These are phyloP conservation scores for Pseudomyrmex pallidus DNA, from an alignment of 1,140 invertebrate genomes.

Conservation along the genomic window DNA sequence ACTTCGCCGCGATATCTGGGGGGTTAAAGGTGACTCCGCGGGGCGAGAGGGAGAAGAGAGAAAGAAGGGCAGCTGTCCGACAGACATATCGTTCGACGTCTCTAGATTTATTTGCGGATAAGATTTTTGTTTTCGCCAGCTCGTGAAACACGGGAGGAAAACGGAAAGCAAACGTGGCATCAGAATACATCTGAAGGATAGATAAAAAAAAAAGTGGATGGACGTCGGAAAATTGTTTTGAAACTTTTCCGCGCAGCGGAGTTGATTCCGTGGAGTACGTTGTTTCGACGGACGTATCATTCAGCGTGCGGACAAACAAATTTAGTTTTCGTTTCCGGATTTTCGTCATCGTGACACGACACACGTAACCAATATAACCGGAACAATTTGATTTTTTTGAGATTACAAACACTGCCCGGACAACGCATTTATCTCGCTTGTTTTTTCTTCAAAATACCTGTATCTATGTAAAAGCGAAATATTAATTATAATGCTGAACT, in stretches of 20 bases:
- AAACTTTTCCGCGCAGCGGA: constrained; percentile 40
- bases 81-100: constrained; percentile 50
- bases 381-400: constrained; percentile 28
- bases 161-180: constrained; percentile 18
- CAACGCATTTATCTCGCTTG: neutral
- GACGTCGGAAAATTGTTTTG: constrained; percentile 50
- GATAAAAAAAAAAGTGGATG: constrained; percentile 20
- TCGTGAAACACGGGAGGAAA: constrained; percentile 10
- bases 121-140: constrained; percentile 63
- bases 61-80: constrained; percentile 33
- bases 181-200: constrained; percentile 17
- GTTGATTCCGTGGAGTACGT: constrained; percentile 33
- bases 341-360: constrained; percentile 43
- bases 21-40: constrained; percentile 60
- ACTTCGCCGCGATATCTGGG: constrained; percentile 57
- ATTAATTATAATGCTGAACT: constrained; percentile 9
- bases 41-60: neutral
- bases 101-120: constrained; percentile 34
- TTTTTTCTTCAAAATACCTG: neutral
- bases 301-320: constrained; percentile 45
- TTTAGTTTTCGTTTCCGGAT: constrained; percentile 46
- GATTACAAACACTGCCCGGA: constrained; percentile 7
- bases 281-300: constrained; percentile 49
- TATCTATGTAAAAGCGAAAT: neutral
- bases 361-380: constrained; percentile 22